Conservation (phyloP, 2,797 vertebrate species). For the Pseudochromis fuscus region DNA sequence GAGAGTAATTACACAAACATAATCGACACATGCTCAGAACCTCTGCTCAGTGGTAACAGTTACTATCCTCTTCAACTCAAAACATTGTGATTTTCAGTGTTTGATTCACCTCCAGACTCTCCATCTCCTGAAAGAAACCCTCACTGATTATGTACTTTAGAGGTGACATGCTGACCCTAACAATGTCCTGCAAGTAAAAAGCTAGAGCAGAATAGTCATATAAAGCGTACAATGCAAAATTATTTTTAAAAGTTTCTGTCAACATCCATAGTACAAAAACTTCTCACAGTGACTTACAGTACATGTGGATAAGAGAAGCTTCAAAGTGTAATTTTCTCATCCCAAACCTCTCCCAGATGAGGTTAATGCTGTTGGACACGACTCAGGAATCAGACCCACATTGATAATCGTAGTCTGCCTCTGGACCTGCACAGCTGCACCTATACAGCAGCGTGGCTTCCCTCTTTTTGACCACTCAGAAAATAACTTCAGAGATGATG, state of each 20-base stretch:
- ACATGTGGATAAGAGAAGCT: neutral
- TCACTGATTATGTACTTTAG: no score
- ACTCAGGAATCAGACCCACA: slow-evolving; percentile 16
- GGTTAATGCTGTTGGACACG: neutral
- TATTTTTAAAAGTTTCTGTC: neutral
- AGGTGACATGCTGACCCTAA: no score
- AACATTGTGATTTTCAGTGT: no score
- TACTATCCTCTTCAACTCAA: no score
- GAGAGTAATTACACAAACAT: no score
- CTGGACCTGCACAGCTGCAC: neutral
- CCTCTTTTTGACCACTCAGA: neutral
- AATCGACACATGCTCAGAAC: no score
- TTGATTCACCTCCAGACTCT: no score
- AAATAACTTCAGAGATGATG: slow-evolving; percentile 18
- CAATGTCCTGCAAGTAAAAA: no score
- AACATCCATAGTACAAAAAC: neutral
- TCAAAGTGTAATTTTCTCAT: slow-evolving; percentile 19
- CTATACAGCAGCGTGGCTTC: neutral
- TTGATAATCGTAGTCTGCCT: neutral
- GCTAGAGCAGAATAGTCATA: no score
- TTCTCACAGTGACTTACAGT: neutral
- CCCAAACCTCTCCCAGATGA: neutral
- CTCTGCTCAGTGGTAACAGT: no score
- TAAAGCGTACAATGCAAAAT: no score
- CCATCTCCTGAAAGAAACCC: no score